A percentile compares a stretch with the other conserved stretches of the same genome.
Conservation (phyloP, 2,113 vertebrate genomes). For the Anthoscopus minutus region DNA sequence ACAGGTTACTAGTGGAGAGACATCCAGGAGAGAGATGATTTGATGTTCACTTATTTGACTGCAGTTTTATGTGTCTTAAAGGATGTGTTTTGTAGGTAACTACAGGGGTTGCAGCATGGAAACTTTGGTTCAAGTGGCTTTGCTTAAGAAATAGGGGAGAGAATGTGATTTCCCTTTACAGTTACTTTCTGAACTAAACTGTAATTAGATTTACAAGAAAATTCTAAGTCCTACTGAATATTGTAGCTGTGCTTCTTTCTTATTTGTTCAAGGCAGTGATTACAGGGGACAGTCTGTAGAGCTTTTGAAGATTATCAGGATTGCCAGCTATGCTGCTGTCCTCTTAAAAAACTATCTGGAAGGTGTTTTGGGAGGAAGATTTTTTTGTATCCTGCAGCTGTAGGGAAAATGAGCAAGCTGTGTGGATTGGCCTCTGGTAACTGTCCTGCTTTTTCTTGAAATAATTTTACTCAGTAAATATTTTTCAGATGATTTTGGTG, state of each 20-base stretch:
- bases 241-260: not conserved
- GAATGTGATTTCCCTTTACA: not conserved
- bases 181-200: not conserved
- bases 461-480: not conserved
- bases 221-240: not conserved
- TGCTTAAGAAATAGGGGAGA: not conserved
- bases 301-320: not conserved
- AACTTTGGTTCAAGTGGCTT: not conserved
- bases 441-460: not conserved
- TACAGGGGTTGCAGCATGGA: fast-evolving
- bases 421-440: not conserved
- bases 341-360: not conserved
- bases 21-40: not conserved
- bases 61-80: not conserved
- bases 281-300: not conserved
- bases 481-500: not conserved
- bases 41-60: not conserved
- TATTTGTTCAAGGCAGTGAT: not conserved
- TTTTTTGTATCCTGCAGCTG: not conserved
- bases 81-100: not conserved
- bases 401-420: not conserved
- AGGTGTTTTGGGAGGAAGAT: not conserved
- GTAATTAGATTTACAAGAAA: not conserved
- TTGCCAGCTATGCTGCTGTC: not conserved
- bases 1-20: not conserved